Conservation (phyloP, 2,888 invertebrate species). For the Agrochola circellaris region DNA sequence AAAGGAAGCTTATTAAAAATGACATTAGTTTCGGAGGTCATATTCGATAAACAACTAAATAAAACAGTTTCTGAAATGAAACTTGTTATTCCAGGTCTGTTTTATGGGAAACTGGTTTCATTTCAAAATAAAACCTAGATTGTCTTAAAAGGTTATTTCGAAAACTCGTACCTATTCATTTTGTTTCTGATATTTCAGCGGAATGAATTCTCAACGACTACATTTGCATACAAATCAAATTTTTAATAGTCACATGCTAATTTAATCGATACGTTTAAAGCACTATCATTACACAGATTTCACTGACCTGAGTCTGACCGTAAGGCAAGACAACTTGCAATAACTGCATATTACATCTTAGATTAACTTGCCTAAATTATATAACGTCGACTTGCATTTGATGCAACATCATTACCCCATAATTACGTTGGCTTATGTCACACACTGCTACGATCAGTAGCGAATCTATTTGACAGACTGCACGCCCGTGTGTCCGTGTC, state of each 20-base stretch:
- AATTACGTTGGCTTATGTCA: constrained; percentile 32
- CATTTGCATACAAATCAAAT: constrained; percentile 19
- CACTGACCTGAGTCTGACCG: constrained; percentile 8
- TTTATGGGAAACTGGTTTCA: constrained; percentile 30
- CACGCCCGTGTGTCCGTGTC: constrained; percentile 47
- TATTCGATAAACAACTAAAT: constrained; percentile 26
- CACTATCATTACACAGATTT: constrained; percentile 32
- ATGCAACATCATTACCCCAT: constrained; percentile 48
- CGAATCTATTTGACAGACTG: constrained; percentile 24
- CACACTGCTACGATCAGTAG: constrained; percentile 20
- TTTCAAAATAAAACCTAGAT: constrained; percentile 42
- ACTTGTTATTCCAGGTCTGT: constrained; percentile 23
- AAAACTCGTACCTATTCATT: not conserved
- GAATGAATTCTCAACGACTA: constrained; percentile 9
- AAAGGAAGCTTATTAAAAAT: constrained; percentile 45
- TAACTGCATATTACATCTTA: constrained; percentile 40
- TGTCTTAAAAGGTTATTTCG: constrained; percentile 35
- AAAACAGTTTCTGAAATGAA: constrained; percentile 31
- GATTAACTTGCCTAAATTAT: constrained; percentile 40
- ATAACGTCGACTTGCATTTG: constrained; percentile 48
- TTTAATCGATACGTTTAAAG: constrained; percentile 9
- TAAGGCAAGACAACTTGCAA: constrained; percentile 22
- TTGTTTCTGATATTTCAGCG: constrained; percentile 17
- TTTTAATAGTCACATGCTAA: constrained; percentile 15
- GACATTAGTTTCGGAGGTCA: constrained; percentile 44